Evolutionary conservation across 2,113 vertebrate species (phyloP), one percentile per base, ranked within the genome.

Genomic region (Suricata suricatta): DNA sequence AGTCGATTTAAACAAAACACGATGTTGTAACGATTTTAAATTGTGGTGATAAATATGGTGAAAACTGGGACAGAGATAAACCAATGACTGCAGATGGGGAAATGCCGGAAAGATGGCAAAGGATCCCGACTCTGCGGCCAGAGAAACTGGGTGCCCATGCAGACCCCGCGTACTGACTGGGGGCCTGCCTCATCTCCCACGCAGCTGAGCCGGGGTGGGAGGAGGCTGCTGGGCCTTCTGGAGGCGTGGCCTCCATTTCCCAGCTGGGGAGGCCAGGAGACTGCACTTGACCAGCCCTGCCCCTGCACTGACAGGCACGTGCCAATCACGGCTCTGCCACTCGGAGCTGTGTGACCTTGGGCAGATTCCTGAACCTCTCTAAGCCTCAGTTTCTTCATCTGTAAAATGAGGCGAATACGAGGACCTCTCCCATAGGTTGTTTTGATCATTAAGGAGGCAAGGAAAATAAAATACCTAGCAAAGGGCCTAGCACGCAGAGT

Each of bases 381-480:
- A 87, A 81, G 29, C n/a, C 63, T 94, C 76, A 2, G 33, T 57
- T 88, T 88, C 54, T 79, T 68, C 44, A 54, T 47, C 88, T 38
- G 14, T 76, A 71, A 77, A 72, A n/a, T 8, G 60, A 93, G 57
- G 50, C 85, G 92, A 4, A 31, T 0, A 1, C 16, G 31, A 52
- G 87, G 33, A 80, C 79, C 82, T 85, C 54, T 66, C 44, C 71
- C 88, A 72, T 3, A 50, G 74, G n/a, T n/a, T 63, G 52, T 68
- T 79, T 25, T 7, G 23, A 47, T 89, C 71, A 64, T 76, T 63
- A 77, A 80, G 44, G 69, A 96, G 11, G n/a, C 86, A 88, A 96
- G 87, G 66, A 80, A 93, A 89, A 92, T 25, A 91, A 85, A 94
- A 86, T 0, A 38, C 88, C 86, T 35, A 91, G 97, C 82, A 7